These are phyloP conservation scores for Pycnonotus jocosus DNA, from an alignment of 2,113 vertebrate species.

Conservation along the genomic window DNA sequence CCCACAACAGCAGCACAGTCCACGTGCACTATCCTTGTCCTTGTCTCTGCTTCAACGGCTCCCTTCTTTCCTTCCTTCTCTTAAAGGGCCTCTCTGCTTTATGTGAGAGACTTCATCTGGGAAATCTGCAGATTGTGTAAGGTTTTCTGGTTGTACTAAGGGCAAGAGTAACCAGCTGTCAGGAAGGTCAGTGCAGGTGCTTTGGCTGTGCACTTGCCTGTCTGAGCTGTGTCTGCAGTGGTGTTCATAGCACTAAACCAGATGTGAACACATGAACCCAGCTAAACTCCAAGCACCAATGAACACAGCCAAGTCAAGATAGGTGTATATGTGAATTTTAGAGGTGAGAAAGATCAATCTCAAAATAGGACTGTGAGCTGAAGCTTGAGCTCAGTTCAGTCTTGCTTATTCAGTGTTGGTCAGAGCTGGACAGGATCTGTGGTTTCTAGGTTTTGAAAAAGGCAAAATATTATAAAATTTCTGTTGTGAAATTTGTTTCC, in stretches of 20 bases:
- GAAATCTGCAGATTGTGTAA: neutral
- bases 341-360: neutral
- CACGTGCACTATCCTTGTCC: neutral
- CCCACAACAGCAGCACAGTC: neutral
- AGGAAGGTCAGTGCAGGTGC: neutral
- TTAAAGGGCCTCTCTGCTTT: neutral
- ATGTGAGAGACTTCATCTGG: neutral
- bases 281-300: neutral
- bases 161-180: neutral
- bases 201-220: neutral
- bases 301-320: fast-evolving
- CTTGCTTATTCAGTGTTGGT: neutral
- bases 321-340: neutral
- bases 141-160: neutral
- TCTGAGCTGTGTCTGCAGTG: neutral
- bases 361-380: neutral
- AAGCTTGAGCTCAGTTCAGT: neutral
- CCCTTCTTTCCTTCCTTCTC: neutral
- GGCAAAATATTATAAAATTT: neutral
- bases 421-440: neutral
- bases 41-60: neutral
- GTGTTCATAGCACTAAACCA: neutral
- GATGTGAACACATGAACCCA: neutral
- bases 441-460: neutral
- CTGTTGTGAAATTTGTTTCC: neutral